Percentiles rank a stretch among this genome's conserved stretches.
These are phyloP conservation scores for Adelphocoris suturalis DNA, from an alignment of 2,888 invertebrate species.

Conservation along the genomic window DNA sequence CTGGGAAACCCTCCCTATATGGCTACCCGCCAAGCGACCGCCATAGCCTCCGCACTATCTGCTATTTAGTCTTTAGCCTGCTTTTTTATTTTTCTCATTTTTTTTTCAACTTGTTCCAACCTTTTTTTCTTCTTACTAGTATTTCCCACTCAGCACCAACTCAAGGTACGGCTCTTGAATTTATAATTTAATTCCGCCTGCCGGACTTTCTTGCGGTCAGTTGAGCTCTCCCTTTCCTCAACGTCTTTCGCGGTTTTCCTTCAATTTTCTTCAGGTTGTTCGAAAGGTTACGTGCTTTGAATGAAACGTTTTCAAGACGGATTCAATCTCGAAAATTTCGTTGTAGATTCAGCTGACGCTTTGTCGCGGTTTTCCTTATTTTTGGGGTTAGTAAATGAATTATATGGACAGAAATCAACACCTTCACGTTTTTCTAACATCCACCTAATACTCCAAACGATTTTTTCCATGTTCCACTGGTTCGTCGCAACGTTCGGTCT, in stretches of 20 bases:
- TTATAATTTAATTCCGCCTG: slow-evolving; percentile 37
- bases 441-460: no score
- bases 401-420: no score
- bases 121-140: background rate
- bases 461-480: no score
- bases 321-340: background rate
- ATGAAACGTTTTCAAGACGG: background rate
- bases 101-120: slow-evolving; percentile 19
- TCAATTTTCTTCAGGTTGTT: slow-evolving; percentile 13
- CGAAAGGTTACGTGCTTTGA: background rate
- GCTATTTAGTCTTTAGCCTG: background rate
- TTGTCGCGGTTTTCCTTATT: background rate
- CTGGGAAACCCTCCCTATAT: slow-evolving; percentile 46
- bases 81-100: background rate
- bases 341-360: background rate
- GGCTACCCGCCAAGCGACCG: slow-evolving; percentile 7
- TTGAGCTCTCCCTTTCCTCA: no score
- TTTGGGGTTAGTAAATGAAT: background rate
- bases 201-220: slow-evolving; percentile 1
- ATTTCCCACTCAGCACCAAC: slow-evolving; percentile 1
- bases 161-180: slow-evolving; percentile 9
- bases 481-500: no score
- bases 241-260: background rate
- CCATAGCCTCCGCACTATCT: slow-evolving; percentile 16
- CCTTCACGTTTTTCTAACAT: no score